These are phyloP conservation scores for Enteromius trimaculatus DNA, from an alignment of 2,797 vertebrate genomes.

Conservation along the genomic window DNA sequence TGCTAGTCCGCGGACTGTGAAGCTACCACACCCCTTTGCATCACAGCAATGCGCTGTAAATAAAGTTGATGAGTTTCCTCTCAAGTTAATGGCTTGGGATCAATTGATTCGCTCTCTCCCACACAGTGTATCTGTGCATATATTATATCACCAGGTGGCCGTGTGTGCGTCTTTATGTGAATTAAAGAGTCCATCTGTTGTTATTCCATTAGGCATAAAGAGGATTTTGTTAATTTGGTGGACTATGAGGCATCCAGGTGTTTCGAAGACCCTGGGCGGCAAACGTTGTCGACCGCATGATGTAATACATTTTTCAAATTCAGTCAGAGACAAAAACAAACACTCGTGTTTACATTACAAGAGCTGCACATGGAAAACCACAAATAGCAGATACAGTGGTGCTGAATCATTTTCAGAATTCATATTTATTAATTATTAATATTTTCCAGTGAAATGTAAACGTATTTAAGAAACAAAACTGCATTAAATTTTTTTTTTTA, in stretches of 20 bases:
- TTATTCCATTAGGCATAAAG: constrained; percentile 23
- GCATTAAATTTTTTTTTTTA: neutral
- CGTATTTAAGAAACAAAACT: neutral
- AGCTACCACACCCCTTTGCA: constrained; percentile 15
- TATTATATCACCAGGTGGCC: constrained; percentile 27
- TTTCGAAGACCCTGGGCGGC: constrained; percentile 4
- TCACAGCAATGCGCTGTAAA: neutral
- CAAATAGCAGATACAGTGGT: neutral
- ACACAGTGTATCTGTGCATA: constrained; percentile 9
- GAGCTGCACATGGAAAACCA: neutral
- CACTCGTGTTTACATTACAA: neutral
- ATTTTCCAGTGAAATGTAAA: neutral
- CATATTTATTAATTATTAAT: neutral
- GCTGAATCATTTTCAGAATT: neutral
- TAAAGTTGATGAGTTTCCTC: constrained; percentile 17
- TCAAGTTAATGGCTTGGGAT: constrained; percentile 7
- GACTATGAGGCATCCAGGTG: constrained; percentile 2
- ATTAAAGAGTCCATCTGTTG: constrained; percentile 37
- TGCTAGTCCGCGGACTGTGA: neutral
- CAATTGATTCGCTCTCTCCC: constrained; percentile 2
- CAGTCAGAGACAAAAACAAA: constrained; percentile 10
- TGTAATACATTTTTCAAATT: constrained; percentile 13
- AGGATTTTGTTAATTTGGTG: constrained; percentile 11
- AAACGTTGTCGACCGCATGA: neutral
- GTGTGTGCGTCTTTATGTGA: constrained; percentile 1